Evolutionary conservation across 2,888 invertebrate species (phyloP).

Genomic region (Frankliniella fusca): DNA sequence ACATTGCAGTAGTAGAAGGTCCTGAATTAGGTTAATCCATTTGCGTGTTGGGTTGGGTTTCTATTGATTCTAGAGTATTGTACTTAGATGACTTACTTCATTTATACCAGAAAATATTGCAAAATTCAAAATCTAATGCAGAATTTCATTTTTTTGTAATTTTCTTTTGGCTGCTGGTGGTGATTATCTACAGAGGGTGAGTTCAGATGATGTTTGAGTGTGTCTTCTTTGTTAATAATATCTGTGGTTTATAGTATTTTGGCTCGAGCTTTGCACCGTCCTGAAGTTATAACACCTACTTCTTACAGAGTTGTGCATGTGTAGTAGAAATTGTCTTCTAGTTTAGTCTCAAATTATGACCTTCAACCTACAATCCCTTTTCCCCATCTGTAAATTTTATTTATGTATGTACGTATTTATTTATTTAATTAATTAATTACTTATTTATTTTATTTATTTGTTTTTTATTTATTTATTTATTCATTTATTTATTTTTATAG

Average conservation of each 20-base stretch:
- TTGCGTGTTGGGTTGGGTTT: no score
- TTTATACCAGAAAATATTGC: no score
- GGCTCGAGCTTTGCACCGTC: neutral
- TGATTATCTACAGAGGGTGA: constrained; percentile 48
- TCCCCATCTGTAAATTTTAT: constrained; percentile 14
- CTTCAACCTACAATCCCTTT: constrained; percentile 29
- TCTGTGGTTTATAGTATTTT: neutral
- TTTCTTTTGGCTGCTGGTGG: constrained; percentile 46
- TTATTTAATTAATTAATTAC: neutral
- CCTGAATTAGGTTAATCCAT: no score
- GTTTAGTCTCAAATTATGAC: neutral
- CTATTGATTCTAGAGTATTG: no score
- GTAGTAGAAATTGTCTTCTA: neutral
- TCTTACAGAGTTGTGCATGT: neutral
- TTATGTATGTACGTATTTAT: constrained; percentile 1
- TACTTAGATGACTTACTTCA: no score
- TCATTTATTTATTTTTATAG: neutral
- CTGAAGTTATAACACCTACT: neutral
- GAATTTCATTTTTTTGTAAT: constrained; percentile 44
- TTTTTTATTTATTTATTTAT: neutral
- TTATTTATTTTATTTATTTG: no score
- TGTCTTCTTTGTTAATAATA: constrained; percentile 36
- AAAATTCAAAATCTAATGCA: constrained; percentile 29
- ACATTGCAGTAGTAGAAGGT: no score
- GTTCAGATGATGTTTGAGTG: constrained; percentile 43